Evolutionary conservation across 2,888 invertebrate genomes (phyloP), one percentile per base, ranked within the genome.

Genomic region (Creontiades dilutus): DNA sequence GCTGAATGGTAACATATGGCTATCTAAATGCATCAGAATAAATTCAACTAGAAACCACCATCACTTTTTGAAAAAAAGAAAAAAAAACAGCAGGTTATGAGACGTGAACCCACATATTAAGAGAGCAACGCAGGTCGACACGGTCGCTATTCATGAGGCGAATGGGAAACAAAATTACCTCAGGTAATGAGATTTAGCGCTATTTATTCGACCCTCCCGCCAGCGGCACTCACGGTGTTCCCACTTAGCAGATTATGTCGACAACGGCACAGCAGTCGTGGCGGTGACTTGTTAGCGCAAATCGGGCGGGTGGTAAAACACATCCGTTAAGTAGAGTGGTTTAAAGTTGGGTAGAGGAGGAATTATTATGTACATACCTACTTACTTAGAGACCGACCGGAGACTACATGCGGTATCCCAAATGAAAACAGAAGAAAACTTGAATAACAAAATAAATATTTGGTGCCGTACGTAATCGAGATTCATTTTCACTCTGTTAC

Each of bases 141-240:
- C 57, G n/a, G 57, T 57, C 68, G 68, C 68, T 68, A 23, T 80
- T 80, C 48, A 46, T 80, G 80, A 46, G 37, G 80, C 48, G 80
- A 80, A 80, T 0, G 80, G 19, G 80, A n/a, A 80, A 80, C 80
- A 19, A 80, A 80, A 80, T 80, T 80, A 80, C 80, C 80, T 48
- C 47, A 80, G 80, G 80, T 80, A 80, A 80, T 80, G 80, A 48
- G 80, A 80, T 80, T 80, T 80, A 48, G 47, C 80, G 80, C 80
- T 80, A 80, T 80, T 80, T 80, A 80, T 80, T 80, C 48, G 48
- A 47, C 80, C n/a, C 46, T 28, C 80, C 47, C n/a, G 12, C 46
- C 12, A 46, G 11, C 27, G 14, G 28, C 48, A 80, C 80, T 46
- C 48, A 48, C 80, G 46, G 23, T 68, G 68, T 23, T 48, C 46